phyloP scores from a whole-genome alignment of 2,797 vertebrate genomes.

The Apogon hyalosoma region DNA sequence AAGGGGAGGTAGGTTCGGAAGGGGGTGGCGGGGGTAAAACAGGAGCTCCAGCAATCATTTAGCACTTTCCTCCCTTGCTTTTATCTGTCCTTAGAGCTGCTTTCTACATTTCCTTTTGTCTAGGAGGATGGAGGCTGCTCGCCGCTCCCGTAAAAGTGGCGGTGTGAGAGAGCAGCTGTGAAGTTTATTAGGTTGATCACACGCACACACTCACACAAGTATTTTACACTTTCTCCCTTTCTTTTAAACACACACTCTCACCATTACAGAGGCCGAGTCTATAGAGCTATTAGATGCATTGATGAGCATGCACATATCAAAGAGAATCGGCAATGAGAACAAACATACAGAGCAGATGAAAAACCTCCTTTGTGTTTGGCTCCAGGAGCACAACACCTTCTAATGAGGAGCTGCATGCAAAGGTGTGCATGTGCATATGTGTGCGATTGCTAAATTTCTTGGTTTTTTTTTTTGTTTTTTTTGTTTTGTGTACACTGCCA shows the following conservation, averaged over 20 bases:
- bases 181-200: slow-evolving; percentile 70
- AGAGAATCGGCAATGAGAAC: slow-evolving; percentile 74
- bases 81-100: slow-evolving; percentile 70
- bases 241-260: slow-evolving; percentile 22
- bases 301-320: slow-evolving; percentile 68
- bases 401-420: slow-evolving; percentile 48
- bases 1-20: slow-evolving; percentile 28
- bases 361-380: slow-evolving; percentile 68
- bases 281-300: slow-evolving; percentile 65
- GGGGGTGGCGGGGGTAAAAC: slow-evolving; percentile 1
- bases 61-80: slow-evolving; percentile 71
- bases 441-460: slow-evolving; percentile 47
- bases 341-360: slow-evolving; percentile 73
- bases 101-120: slow-evolving; percentile 78
- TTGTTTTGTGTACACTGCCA: slow-evolving; percentile 23
- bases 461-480: slow-evolving; percentile 3
- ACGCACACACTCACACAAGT: neutral
- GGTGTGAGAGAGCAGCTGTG: slow-evolving; percentile 61
- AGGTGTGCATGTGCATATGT: slow-evolving; percentile 19
- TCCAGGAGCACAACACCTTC: slow-evolving; percentile 53
- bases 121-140: slow-evolving; percentile 64
- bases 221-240: slow-evolving; percentile 21
- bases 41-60: slow-evolving; percentile 74
- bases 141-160: slow-evolving; percentile 56
- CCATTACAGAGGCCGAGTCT: slow-evolving; percentile 29